Evolutionary conservation across 2,113 vertebrate genomes (phyloP).

Genomic region (Cynopterus brachyotis): DNA sequence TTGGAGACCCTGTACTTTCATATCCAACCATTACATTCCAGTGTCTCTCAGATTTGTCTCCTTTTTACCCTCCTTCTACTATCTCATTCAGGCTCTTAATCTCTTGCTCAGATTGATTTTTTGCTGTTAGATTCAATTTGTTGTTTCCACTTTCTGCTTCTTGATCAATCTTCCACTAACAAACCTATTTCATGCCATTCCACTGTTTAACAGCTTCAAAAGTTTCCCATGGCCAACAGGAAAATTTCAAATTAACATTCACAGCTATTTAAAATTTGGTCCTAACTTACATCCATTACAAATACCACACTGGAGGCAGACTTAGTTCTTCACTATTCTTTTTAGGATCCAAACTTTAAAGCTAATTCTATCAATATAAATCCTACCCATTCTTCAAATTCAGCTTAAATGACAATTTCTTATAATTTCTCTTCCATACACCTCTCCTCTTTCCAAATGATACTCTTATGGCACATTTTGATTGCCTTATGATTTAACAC

Average conservation of each 20-base stretch:
- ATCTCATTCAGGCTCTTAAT: neutral
- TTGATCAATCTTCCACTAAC: neutral
- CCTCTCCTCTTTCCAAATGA: neutral
- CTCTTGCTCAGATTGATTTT: neutral
- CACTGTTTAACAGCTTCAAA: neutral
- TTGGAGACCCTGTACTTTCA: neutral
- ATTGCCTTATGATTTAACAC: neutral
- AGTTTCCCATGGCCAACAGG: neutral
- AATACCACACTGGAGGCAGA: neutral
- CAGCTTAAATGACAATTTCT: neutral
- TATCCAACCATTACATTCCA: neutral
- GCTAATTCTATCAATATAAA: neutral
- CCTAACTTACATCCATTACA: neutral
- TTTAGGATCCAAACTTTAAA: neutral
- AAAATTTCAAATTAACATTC: neutral
- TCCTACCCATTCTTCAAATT: neutral
- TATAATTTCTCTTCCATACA: neutral
- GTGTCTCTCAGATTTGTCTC: neutral
- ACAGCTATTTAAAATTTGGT: neutral
- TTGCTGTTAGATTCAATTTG: neutral
- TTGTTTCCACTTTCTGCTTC: neutral
- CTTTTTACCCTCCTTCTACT: neutral
- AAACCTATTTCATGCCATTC: neutral
- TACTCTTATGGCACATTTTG: neutral
- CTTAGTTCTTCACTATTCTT: neutral